Base-by-base conservation (phyloP, 2,113 vertebrate species). In the Gallinago undulata region DNA sequence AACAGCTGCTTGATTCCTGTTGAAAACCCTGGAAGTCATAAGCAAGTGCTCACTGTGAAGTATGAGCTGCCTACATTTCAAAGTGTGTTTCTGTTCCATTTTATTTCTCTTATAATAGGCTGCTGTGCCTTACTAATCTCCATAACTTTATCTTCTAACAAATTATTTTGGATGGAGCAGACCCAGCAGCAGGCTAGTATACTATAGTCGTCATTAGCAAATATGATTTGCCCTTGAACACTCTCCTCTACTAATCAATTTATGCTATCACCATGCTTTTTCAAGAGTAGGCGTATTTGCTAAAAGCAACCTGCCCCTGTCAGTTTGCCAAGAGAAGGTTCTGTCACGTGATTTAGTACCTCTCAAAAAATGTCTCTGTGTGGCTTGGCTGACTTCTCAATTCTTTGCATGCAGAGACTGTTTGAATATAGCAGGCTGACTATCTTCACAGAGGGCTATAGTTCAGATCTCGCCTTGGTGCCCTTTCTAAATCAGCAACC, bases 211-310 rank as follows among this genome's bases (percentile, higher is more conserved):
- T 77, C 39, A 55, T 92, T 69, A 88, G 45, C 50, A 41, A 91
- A 87, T 87, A 76, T 28, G 22, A 64, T 84, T 93, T 97, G 78
- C 51, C 93, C 89, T 96, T 96, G 89, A 95, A 72, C 33, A 80
- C 90, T 67, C 56, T 90, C 50, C 84, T 89, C n/a, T 82, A 59
- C 75, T 80, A 82, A 94, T 84, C 10, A 62, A 82, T 95, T 69
- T 94, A 48, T 81, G 47, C 70, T 37, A 53, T 21, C 78, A 23
- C 55, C 66, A 43, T 85, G 31, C 59, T 59, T 82, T 82, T 75
- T 45, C 55, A 87, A 48, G 37, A 93, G 76, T 75, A 91, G 82
- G 62, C 69, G 89, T 28, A 51, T 82, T 93, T 94, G 79, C 64
- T 96, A 81, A 94, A 88, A 82, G 82, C 41, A 64, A 48, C 66